Conservation (phyloP, 37 sponge, comb jelly and placozoan species). For the Cladorhizidae sp. region DNA sequence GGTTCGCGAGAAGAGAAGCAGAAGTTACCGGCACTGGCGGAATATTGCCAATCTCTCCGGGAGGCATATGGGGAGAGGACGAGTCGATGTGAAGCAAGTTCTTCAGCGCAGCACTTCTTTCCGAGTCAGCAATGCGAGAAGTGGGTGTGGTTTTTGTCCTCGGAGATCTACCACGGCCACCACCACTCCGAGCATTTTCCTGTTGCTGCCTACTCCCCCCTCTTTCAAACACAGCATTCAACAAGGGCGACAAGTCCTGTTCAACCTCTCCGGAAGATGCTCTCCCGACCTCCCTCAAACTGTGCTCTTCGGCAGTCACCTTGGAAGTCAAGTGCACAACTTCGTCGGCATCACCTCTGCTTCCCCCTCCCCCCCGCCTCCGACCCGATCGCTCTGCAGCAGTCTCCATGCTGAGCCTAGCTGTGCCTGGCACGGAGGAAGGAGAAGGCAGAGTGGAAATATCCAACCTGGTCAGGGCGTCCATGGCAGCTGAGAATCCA, state of each 20-base stretch:
- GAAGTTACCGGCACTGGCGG: too few relatives aligned
- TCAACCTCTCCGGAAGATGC: not conserved
- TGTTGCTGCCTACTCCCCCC: not conserved
- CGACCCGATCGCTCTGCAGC: not conserved
- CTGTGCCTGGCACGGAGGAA: not conserved
- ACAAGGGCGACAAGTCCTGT: constrained; percentile 13
- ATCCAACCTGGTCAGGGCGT: constrained; percentile 22
- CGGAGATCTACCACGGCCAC: too few relatives aligned
- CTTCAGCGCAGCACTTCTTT: constrained; percentile 16
- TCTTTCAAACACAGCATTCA: constrained; percentile 27
- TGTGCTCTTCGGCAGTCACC: too few relatives aligned
- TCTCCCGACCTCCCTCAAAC: not conserved
- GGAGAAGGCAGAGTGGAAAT: constrained; percentile 1
- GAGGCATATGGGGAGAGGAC: not conserved
- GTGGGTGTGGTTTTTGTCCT: not conserved
- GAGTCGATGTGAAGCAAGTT: constrained; percentile 9
- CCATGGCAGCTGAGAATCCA: constrained; percentile 21
- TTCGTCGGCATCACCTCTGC: too few relatives aligned
- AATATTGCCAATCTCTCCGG: not conserved
- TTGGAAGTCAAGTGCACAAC: too few relatives aligned
- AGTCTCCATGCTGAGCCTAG: not conserved
- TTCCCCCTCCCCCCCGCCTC: too few relatives aligned
- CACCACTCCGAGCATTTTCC: not conserved
- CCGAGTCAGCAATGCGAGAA: not conserved
- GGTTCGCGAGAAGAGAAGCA: not conserved